Base-by-base conservation (phyloP, 1,140 invertebrate species). In the Dendrolimus kikuchii region DNA sequence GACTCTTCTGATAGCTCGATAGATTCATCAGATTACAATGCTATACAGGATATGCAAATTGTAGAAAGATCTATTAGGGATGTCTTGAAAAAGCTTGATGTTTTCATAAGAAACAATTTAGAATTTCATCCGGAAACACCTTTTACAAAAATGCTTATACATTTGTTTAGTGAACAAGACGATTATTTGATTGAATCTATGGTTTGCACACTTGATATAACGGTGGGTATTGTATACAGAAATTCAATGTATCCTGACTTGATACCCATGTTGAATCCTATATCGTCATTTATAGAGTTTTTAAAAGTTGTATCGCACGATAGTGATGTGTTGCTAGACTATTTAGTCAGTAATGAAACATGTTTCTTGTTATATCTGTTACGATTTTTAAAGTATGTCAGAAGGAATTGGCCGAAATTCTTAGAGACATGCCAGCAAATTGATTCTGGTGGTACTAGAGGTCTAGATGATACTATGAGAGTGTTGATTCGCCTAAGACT, bases 131-230 rank as follows among this genome's bases (percentile, higher is more conserved):
- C 95, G 5, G 94, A 96, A 77, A 94, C 93, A 62, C 92, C 94
- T 37, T 90, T 96, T 50, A 94, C 94, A 6, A 95, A 96, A 81
- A 96, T 95, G 89, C 89, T 96, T 50, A 93, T 97, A 45, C 93
- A 95, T 73, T 85, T 97, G 44, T 96, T 97, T 72, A 92, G 92
- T 62, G 95, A 97, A 83, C 95, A 97, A 81, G 95, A 97, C 76
- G 95, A 97, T 77, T 95, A 95, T 63, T 77, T 97, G 50, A 94
- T 97, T 37, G 96, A 97, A 87, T 93, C 94, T n/a, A 95, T 97
- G 94, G 93, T 97, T 1, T 97, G 95, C 80, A 95, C 94, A 43
- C 81, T 97, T 39, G 95, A 97, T 77, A 95, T 96, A 38, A 94
- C 93, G 5, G 92, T 94, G 44, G 95, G 94, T 48, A 91, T 96